These are phyloP conservation scores for Hartigia nigra DNA, from an alignment of 2,888 invertebrate species.

Conservation along the genomic window DNA sequence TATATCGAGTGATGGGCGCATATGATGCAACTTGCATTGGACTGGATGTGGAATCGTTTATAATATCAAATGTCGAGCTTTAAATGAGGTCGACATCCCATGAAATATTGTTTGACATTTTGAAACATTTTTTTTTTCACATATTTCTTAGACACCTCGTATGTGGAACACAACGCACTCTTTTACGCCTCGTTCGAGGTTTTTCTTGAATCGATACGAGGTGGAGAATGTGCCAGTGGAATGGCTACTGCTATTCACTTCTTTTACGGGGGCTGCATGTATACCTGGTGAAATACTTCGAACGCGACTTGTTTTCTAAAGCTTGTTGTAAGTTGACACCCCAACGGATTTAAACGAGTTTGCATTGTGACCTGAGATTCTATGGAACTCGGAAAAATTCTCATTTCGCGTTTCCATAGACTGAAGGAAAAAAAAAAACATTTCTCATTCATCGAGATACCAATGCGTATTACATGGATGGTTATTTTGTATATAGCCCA, in stretches of 20 bases:
- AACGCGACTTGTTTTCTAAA: not conserved
- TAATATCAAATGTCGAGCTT: not conserved
- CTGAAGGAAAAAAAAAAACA: not conserved
- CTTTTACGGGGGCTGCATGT: not conserved
- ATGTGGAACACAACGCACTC: conserved; percentile 5
- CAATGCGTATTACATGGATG: not conserved
- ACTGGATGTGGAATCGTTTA: not conserved
- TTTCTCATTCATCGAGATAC: not conserved
- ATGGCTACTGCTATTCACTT: conserved; percentile 2
- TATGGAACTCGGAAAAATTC: not conserved
- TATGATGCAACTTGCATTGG: not conserved
- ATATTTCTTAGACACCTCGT: not conserved
- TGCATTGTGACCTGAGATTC: not conserved
- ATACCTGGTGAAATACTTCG: not conserved
- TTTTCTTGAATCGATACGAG: conserved; percentile 36
- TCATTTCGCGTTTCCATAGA: not conserved
- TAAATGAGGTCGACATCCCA: not conserved
- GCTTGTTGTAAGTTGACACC: not conserved
- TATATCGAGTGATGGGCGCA: not conserved
- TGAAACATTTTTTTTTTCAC: not conserved
- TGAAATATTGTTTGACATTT: conserved; percentile 3
- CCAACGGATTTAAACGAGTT: not conserved
- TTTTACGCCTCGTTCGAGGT: conserved; percentile 31
- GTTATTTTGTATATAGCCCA: not conserved
- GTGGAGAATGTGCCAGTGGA: conserved; percentile 13